Base-by-base conservation (phyloP, 2,797 vertebrate species). In the Agapornis canus region DNA sequence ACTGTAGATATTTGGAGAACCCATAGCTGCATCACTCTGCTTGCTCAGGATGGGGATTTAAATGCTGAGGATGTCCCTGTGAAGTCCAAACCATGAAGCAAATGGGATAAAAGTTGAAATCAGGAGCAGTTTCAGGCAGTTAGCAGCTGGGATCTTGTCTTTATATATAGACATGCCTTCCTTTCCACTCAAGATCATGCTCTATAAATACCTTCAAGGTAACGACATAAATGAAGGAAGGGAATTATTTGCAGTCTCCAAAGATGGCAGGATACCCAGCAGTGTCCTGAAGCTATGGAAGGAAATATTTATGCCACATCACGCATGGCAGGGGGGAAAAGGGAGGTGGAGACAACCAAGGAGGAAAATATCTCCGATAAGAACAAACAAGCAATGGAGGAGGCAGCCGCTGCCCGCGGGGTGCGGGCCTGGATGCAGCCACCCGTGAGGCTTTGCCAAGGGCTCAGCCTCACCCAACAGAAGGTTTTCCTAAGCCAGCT, bases 121-220 rank as follows among this genome's bases (percentile, higher is more conserved):
- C 29, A 32, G 49, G 37, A 92, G 69, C 71, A 78, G 66, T 80
- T 93, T 47, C 63, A 91, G 93, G 92, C 89, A 71, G 64, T 42
- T 39, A 40, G 40, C 68, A 77, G 93, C 73, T 84, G 93, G 94
- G 95, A 96, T 90, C 73, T 86, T 4, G 0, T 75, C 81, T 95
- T 94, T 94, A 95, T 95, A 96, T 94, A 94, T 82, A 95, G 93
- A 90, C 66, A 54, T 82, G 85, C 63, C 66, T 95, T 94, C 91
- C 76, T 85, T 95, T 94, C 86, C 78, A 92, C 81, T 94, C 71
- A 84, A 78, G 92, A 93, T 88, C 81, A 64, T 1, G 4, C 78
- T 97, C 95, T 97, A 96, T 96, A 97, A 97, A 98, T 97, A 97
- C 93, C 94, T 97, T 89, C 86, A 91, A 97, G 95, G 94, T 97